Percentiles rank a stretch among this genome's conserved stretches.
Evolutionary conservation across 1,140 invertebrate genomes (phyloP).

Genomic region (Hypsibius dujardini): DNA sequence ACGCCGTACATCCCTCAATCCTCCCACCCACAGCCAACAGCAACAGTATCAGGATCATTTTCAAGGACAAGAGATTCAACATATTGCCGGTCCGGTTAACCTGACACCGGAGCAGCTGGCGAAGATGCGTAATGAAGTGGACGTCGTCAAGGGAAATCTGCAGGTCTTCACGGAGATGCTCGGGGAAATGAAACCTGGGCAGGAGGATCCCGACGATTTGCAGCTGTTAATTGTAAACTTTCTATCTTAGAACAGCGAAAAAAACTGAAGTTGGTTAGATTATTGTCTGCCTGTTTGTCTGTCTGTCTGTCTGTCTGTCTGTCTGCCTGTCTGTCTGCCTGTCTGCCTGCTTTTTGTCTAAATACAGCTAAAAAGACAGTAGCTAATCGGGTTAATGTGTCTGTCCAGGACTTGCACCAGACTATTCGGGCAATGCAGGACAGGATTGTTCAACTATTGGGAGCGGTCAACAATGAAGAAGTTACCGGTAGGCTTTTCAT

Average conservation of each 20-base stretch:
- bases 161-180: conserved; percentile 84
- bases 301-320: too few species aligned
- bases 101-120: conserved; percentile 60
- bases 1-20: background rate
- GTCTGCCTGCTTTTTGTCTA: too few species aligned
- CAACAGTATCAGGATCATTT: background rate
- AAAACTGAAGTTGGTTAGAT: too few species aligned
- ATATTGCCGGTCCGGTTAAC: conserved; percentile 25
- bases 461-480: conserved; percentile 70
- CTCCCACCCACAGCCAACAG: too few species aligned
- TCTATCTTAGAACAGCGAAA: conserved; percentile 20
- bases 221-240: conserved; percentile 45
- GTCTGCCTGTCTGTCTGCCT: too few species aligned
- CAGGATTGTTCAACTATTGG: conserved; percentile 74
- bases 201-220: conserved; percentile 51
- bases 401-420: conserved; percentile 57
- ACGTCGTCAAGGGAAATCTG: conserved; percentile 83
- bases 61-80: background rate
- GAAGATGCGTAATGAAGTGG: conserved; percentile 74
- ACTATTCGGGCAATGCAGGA: conserved; percentile 83
- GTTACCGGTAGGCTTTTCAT: conserved; percentile 45
- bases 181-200: conserved; percentile 55
- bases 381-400: too few species aligned
- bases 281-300: conserved; percentile 19
- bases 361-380: too few species aligned